Evolutionary conservation across 2,888 invertebrate genomes (phyloP).

Genomic region (Agrochola macilenta): DNA sequence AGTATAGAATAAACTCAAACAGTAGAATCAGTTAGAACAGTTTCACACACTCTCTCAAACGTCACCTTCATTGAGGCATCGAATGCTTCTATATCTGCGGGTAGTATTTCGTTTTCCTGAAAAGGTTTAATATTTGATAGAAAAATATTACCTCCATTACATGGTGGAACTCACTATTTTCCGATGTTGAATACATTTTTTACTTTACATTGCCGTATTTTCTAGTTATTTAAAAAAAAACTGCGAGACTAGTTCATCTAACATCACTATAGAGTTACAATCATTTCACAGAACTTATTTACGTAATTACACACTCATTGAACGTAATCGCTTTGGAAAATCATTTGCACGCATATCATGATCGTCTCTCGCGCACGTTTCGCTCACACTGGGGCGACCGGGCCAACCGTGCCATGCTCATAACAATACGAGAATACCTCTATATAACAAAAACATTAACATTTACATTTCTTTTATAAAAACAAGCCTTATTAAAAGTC

Average conservation of each 20-base stretch:
- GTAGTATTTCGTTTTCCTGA: slow-evolving; percentile 86
- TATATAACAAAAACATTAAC: slow-evolving; percentile 60
- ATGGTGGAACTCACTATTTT: slow-evolving; percentile 56
- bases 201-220: slow-evolving; percentile 45
- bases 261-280: slow-evolving; percentile 49
- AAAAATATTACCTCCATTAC: slow-evolving; percentile 62
- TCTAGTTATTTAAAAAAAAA: slow-evolving; percentile 3
- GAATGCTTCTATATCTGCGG: slow-evolving; percentile 86
- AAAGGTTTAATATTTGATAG: slow-evolving; percentile 74
- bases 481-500: slow-evolving; percentile 48
- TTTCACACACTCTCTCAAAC: slow-evolving; percentile 75
- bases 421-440: slow-evolving; percentile 69
- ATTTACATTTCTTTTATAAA: slow-evolving; percentile 49
- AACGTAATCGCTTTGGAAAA: slow-evolving; percentile 70
- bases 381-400: slow-evolving; percentile 72
- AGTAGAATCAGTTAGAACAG: slow-evolving; percentile 73
- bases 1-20: slow-evolving; percentile 65
- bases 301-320: slow-evolving; percentile 68
- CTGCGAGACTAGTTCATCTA: slow-evolving; percentile 2
- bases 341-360: slow-evolving; percentile 73
- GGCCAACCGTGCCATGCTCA: slow-evolving; percentile 64
- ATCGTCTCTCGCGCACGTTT: slow-evolving; percentile 76
- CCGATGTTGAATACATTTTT: slow-evolving; percentile 58
- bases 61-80: slow-evolving; percentile 89
- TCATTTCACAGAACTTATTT: slow-evolving; percentile 65